Evolutionary conservation across 2,888 invertebrate species (phyloP), one percentile per base, ranked within the genome.

Genomic region (Halocaridina rubra): DNA sequence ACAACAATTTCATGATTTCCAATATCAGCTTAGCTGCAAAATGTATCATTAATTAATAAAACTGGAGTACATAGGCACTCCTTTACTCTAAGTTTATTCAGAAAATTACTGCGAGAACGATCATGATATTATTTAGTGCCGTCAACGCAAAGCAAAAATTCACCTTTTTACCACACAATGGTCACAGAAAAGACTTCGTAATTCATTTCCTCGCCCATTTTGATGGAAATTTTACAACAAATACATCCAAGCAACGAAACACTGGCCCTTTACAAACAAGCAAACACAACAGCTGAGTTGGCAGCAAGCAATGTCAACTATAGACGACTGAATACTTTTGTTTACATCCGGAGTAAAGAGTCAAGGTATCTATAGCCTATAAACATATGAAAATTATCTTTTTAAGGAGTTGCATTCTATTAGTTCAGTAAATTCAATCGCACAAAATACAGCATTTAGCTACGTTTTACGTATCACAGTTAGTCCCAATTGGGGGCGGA

Each of bases 281-380:
- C 67, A n/a, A n/a, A n/a, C n/a, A n/a, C n/a, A n/a, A 67, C 67
- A 67, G 67, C 67, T 67, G 67, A 67, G 67, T 67, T 67, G 67
- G 22, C 27, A 67, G n/a, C 29, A 30, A 72, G 22, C 19, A 22
- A 32, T 33, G 39, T 72, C 33, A 72, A 72, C 39, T 33, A 72
- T 33, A 33, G 24, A 22, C 39, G 24, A 13, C 24, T 33, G 19
- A 27, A 67, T 67, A 24, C 13, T 27, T 67, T 67, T 67, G 67
- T 67, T 67, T 67, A 67, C 67, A 67, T 67, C 67, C 7, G 27
- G 19, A 67, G 16, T 29, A 4, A 24, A 29, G 67, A 30, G 4
- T 67, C 30, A 3, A 5, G 27, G 30, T 67, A n/a, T 7, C 67
- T 4, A 61, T 4, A 2, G 2, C 22, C n/a, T 61, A 10, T 10